Evolutionary conservation across 2,113 vertebrate species (phyloP), one percentile per base, ranked within the genome.

Genomic region (Fregetta grallaria): DNA sequence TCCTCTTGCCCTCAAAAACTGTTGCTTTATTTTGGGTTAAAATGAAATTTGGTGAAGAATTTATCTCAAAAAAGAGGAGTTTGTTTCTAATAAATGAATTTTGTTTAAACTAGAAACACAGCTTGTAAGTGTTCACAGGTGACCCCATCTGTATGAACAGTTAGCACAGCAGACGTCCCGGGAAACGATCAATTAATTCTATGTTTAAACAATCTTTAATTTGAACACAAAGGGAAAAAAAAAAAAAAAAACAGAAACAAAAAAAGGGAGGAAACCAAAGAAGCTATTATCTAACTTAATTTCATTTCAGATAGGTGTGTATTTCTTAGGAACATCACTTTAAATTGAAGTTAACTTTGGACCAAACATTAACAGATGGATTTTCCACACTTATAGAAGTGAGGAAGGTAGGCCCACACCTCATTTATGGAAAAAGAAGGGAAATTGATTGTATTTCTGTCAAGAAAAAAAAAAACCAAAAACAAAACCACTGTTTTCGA

Each of bases 1-100:
- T 96, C 42, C 73, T 96, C 95, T 95, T 79, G 70, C 87, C 88
- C 91, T 95, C 62, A 87, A 91, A 87, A 91, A 62, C 40, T 89
- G 27, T 45, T 63, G 38, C 23, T 85, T 93, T 92, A 44, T 53
- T 94, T 73, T 40, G 30, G 11, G 21, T 67, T 87, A 72, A 87
- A 91, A 88, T 53, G 10, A 85, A 85, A 76, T 84, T 86, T 72
- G 76, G 13, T 73, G 76, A 81, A 89, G 44, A 91, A 79, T 95
- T 89, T 97, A n/a, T 89, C 61, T 65, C 76, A 70, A 76, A 65
- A 94, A 92, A 75, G 15, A 78, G 18, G 30, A 55, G n/a, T 29
- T 79, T 96, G 22, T 86, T 94, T 90, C 58, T 85, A 85, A 61
- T 36, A 3, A 79, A 72, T 85, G 3, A 82, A 62, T 90, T 91